These are phyloP conservation scores for Nothoprocta pentlandii DNA, from an alignment of 2,113 vertebrate species.

Conservation along the genomic window DNA sequence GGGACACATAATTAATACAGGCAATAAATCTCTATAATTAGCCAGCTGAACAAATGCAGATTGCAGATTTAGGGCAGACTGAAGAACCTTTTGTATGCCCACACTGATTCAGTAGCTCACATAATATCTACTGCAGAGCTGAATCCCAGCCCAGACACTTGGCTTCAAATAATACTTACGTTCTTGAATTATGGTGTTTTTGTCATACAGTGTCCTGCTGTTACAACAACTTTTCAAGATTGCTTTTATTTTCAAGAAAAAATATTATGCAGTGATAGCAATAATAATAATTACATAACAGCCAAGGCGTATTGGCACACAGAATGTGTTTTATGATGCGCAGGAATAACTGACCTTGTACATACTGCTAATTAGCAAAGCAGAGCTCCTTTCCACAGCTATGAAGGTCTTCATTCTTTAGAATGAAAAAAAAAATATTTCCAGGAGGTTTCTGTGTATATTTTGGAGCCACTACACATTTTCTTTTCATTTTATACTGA, in stretches of 20 bases:
- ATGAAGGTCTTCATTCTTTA: background rate
- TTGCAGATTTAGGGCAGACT: background rate
- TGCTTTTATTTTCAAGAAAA: background rate
- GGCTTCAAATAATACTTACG: background rate
- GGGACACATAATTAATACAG: background rate
- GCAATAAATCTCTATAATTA: background rate
- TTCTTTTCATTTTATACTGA: background rate
- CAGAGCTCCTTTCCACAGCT: background rate
- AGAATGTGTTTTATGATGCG: background rate
- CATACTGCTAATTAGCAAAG: background rate
- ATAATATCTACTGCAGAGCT: background rate
- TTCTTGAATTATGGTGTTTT: background rate
- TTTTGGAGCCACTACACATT: background rate
- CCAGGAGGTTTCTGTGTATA: background rate
- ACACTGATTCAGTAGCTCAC: background rate
- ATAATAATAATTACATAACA: background rate
- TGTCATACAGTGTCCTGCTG: background rate
- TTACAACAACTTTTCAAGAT: background rate
- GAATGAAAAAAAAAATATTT: background rate
- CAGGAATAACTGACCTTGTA: background rate
- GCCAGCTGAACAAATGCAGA: background rate
- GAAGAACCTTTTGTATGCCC: background rate
- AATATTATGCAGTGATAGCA: background rate
- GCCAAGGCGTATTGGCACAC: background rate
- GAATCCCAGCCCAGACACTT: background rate